Base-by-base conservation (phyloP, 1,140 invertebrate genomes). In the Ips nitidus region DNA sequence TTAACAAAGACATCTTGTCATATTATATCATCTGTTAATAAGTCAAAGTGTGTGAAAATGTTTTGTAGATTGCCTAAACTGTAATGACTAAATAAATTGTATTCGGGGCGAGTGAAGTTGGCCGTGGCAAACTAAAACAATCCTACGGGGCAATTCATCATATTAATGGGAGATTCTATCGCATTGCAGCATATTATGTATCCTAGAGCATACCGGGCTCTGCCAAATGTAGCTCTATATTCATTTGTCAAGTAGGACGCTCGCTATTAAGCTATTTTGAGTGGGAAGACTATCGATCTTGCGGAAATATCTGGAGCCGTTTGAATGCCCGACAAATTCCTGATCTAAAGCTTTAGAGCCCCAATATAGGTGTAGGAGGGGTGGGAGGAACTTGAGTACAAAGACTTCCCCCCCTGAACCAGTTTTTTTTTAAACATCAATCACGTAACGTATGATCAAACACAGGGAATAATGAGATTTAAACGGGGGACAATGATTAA, bases 171-270 rank as follows among this genome's bases (percentile, higher is more conserved):
- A 56, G 68, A 70, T 70, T 52, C 68, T 70, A 70, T 70, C 68
- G 68, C 68, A 70, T 50, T 70, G 68, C 68, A 70, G 68, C 68
- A 70, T 70, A 70, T 70, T 70, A 70, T 57, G 68, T 70, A 70
- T 70, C 68, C 68, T 56, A 45, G 59, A 70, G 68, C 60, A 70
- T 70, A 64, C 68, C 68, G 53, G 22, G 41, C 66, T 41, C 59
- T 70, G 68, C 68, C 68, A 70, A 70, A 70, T 64, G 68, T 70
- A 63, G 45, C 57, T 61, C 50, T 45, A 53, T 55, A 64, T 70
- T 57, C 68, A 70, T 70, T 70, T 70, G 68, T 70, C 68, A 70
- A 63, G 53, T 70, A 43, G 68, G 61, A 56, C 41, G 68, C 64
- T 64, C 45, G 60, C 68, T 70, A 70, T 70, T 70, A 70, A 70